Evolutionary conservation across 2,797 vertebrate genomes (phyloP).

Genomic region (Hozukius guyotensis): DNA sequence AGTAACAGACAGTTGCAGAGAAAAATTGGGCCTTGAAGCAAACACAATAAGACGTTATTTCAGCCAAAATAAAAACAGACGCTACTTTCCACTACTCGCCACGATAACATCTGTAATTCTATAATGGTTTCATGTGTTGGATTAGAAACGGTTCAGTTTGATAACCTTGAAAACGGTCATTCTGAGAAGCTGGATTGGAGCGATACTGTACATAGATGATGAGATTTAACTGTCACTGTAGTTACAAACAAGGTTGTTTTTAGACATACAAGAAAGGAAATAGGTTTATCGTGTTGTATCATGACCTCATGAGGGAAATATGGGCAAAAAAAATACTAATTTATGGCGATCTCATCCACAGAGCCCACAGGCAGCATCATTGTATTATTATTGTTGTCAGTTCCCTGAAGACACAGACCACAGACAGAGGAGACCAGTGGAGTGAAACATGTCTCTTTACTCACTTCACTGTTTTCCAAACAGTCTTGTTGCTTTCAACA

Average conservation of each 20-base stretch:
- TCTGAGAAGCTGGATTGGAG: not conserved
- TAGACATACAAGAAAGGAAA: not conserved
- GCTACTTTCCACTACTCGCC: not conserved
- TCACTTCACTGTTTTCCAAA: conserved; percentile 2
- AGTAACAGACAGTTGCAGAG: not conserved
- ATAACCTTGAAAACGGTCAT: not conserved
- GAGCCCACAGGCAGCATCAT: not conserved
- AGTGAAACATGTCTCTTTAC: not conserved
- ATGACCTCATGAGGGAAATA: not conserved
- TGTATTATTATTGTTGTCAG: not conserved
- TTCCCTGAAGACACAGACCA: not conserved
- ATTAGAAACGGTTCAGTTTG: not conserved
- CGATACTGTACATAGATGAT: not conserved
- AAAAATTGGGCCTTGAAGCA: not conserved
- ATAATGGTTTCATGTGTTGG: not conserved
- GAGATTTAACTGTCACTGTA: not conserved
- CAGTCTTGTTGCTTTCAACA: conserved; percentile 4
- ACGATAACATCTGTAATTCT: not conserved
- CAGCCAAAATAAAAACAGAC: not conserved
- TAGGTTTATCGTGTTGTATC: not conserved
- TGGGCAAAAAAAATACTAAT: not conserved
- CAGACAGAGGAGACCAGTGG: not conserved
- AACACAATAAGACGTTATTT: not conserved
- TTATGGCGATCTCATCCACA: not conserved
- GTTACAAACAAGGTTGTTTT: not conserved